phyloP scores from a whole-genome alignment of 2,113 vertebrate species.

The Chionomys nivalis region DNA sequence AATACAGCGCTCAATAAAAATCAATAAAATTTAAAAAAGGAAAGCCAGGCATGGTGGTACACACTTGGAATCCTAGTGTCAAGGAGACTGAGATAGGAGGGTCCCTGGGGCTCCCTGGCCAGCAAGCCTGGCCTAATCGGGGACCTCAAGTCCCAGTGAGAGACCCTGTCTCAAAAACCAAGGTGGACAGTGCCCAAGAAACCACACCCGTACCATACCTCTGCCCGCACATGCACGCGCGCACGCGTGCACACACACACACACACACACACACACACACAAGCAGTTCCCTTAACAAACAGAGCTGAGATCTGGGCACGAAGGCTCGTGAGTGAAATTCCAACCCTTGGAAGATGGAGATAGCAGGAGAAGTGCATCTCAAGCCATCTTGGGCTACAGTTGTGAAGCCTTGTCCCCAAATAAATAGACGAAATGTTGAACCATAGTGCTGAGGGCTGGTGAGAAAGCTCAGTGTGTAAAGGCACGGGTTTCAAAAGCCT shows the following conservation, averaged over 20 bases:
- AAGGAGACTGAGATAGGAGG: neutral
- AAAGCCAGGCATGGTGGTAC: neutral
- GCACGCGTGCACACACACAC: neutral
- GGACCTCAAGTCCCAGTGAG: neutral
- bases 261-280: neutral
- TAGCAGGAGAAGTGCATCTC: neutral
- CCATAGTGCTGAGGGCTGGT: neutral
- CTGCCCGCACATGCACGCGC: rapidly evolving
- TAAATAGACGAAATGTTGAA: neutral
- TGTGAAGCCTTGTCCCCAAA: neutral
- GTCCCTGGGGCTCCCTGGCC: neutral
- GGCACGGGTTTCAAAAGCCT: neutral
- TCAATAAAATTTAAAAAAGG: too few species aligned
- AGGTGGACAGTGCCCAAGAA: neutral
- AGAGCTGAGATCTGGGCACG: neutral
- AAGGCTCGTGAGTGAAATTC: neutral
- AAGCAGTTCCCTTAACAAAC: neutral
- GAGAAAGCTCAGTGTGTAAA: neutral
- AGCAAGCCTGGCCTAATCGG: neutral
- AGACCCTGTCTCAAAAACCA: neutral
- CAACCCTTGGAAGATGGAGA: neutral
- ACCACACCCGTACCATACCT: neutral
- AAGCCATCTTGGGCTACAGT: neutral
- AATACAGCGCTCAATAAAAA: too few species aligned
- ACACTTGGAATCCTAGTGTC: too few species aligned